Conservation (phyloP, 2,797 vertebrate genomes). For the Hapalemur alaotrensis region DNA sequence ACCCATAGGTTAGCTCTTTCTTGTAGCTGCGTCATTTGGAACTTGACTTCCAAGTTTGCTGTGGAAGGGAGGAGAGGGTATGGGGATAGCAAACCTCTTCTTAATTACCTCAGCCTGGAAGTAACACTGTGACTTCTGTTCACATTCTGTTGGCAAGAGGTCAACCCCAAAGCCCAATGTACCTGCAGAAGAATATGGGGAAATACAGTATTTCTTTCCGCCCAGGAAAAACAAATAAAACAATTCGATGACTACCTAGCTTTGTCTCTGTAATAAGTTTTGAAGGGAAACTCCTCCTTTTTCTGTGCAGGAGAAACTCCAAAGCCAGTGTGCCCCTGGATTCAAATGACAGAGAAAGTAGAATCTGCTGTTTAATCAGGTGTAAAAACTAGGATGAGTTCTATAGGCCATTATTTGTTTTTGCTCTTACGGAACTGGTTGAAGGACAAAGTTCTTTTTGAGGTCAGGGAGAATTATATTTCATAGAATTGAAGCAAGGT, state of each 20-base stretch:
- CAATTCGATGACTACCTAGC: not conserved
- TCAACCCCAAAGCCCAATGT: not conserved
- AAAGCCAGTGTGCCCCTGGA: not conserved
- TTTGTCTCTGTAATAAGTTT: not conserved
- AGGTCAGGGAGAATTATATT: conserved; percentile 43
- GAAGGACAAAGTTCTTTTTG: conserved; percentile 44
- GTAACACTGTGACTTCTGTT: not conserved
- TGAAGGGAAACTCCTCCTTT: not conserved
- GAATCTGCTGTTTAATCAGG: not conserved
- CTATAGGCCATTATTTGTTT: not conserved
- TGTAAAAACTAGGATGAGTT: not conserved
- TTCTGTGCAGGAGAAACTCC: not conserved
- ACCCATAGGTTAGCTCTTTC: not conserved
- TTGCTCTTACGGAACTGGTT: not conserved
- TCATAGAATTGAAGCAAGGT: conserved; percentile 14
- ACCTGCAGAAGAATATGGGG: not conserved
- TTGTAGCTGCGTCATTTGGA: not conserved
- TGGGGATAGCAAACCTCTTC: not conserved
- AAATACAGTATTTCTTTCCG: not conserved
- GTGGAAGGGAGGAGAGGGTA: not conserved
- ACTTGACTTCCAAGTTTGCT: not conserved
- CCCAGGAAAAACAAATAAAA: conserved; percentile 12
- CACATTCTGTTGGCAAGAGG: not conserved
- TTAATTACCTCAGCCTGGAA: not conserved
- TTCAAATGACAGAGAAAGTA: not conserved